phyloP scores from a whole-genome alignment of 92 coral and sea anemone genomes.

The Epizoanthus fatuus region DNA sequence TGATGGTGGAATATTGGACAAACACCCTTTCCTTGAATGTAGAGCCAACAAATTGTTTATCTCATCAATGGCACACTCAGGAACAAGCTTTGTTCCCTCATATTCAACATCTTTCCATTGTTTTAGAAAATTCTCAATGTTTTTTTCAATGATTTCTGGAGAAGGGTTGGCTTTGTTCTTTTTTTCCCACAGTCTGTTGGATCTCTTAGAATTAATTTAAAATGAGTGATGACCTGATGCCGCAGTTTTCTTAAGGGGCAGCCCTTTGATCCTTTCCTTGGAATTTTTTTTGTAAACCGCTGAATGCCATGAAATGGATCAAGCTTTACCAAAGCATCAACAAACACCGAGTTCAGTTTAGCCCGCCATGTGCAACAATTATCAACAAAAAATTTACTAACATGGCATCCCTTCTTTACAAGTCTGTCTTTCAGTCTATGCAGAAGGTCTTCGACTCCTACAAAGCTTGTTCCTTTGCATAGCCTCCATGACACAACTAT shows the following conservation, averaged over 20 bases:
- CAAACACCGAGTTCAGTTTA: background rate
- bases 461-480: constrained; percentile 44
- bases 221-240: constrained; percentile 16
- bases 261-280: constrained; percentile 38
- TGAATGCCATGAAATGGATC: constrained; percentile 29
- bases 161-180: constrained; percentile 57
- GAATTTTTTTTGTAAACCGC: constrained; percentile 29
- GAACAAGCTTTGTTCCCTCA: constrained; percentile 45
- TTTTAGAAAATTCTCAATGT: constrained; percentile 40
- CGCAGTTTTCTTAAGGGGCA: constrained; percentile 36
- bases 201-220: constrained; percentile 51
- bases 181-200: constrained; percentile 50
- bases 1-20: constrained; percentile 54
- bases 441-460: background rate
- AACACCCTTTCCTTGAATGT: constrained; percentile 59
- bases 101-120: constrained; percentile 58
- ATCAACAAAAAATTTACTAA: background rate
- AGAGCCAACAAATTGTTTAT: constrained; percentile 38
- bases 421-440: constrained; percentile 5
- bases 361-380: constrained; percentile 17
- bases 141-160: constrained; percentile 2
- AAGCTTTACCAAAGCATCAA: background rate
- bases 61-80: constrained; percentile 49
- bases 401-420: background rate
- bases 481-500: constrained; percentile 35